phyloP scores from a whole-genome alignment of 2,797 vertebrate genomes.

The Cetoscarus ocellatus region DNA sequence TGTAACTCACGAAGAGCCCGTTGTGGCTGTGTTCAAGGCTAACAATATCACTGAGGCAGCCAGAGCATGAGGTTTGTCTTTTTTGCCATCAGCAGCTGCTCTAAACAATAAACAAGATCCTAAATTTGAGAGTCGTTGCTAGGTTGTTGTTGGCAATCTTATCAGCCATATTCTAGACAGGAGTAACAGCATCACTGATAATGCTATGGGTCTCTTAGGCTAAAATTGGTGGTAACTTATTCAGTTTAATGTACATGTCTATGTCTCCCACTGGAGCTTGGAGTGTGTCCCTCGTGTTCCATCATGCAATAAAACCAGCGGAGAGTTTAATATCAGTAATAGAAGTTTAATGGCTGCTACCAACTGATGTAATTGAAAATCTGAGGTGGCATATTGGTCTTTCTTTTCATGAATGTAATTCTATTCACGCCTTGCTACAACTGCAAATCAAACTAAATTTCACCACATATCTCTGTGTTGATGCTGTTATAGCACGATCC shows the following conservation, averaged over 20 bases:
- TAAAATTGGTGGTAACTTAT: constrained; percentile 72
- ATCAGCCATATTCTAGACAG: constrained; percentile 56
- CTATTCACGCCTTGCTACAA: constrained; percentile 24
- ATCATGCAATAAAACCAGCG: constrained; percentile 43
- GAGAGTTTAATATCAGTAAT: constrained; percentile 61
- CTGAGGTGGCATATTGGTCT: constrained; percentile 47
- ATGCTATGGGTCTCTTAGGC: constrained; percentile 52
- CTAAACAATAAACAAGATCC: constrained; percentile 68
- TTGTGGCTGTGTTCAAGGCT: constrained; percentile 50
- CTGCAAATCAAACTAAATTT: constrained; percentile 26
- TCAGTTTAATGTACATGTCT: constrained; percentile 60
- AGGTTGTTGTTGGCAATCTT: constrained; percentile 57
- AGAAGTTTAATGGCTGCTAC: constrained; percentile 56
- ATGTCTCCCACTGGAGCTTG: constrained; percentile 51
- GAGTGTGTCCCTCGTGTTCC: constrained; percentile 49
- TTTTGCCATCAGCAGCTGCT: constrained; percentile 47
- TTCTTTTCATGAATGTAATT: constrained; percentile 45
- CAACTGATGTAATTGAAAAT: constrained; percentile 60
- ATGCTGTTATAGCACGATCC: constrained; percentile 39
- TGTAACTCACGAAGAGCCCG: constrained; percentile 38
- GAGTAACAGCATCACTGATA: constrained; percentile 64
- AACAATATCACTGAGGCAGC: constrained; percentile 52
- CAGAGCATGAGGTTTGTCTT: constrained; percentile 51
- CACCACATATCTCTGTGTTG: constrained; percentile 12
- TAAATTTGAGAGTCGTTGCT: constrained; percentile 57